Percentiles rank a stretch among this genome's conserved stretches.
Evolutionary conservation across 2,797 vertebrate genomes (phyloP).

Genomic region (Lerista edwardsae): DNA sequence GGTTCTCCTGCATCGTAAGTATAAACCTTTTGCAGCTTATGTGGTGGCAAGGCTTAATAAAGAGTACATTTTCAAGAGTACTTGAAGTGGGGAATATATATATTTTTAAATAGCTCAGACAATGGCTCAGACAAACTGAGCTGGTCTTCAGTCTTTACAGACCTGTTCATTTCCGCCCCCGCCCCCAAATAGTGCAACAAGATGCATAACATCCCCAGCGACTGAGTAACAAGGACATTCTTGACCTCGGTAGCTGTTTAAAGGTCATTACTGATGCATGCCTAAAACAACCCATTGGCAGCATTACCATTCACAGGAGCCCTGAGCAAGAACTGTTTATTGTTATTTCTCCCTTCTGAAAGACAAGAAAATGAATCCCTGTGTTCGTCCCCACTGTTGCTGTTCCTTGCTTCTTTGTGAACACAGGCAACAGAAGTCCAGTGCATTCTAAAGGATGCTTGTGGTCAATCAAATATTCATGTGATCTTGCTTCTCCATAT

Average conservation of each 20-base stretch:
- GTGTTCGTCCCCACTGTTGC: background rate
- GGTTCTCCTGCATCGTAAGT: no score
- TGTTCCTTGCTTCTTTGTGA: background rate
- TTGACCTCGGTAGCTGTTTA: background rate
- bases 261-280: conserved; percentile 8
- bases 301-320: background rate
- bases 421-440: background rate
- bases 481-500: conserved; percentile 55
- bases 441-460: conserved; percentile 29
- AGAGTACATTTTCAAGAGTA: background rate
- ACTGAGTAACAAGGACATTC: background rate
- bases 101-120: background rate
- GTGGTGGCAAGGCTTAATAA: background rate
- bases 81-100: background rate
- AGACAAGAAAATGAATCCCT: fast-evolving
- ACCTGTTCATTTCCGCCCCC: background rate
- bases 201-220: background rate
- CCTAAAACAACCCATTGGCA: background rate
- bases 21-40: background rate
- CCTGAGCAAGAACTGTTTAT: background rate
- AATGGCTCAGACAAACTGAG: background rate
- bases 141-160: background rate
- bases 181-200: background rate
- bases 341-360: conserved; percentile 5
- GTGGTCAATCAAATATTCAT: conserved; percentile 58